These are phyloP conservation scores for Scolanthus callimorphus DNA, from an alignment of 92 coral and sea anemone genomes.

Conservation along the genomic window DNA sequence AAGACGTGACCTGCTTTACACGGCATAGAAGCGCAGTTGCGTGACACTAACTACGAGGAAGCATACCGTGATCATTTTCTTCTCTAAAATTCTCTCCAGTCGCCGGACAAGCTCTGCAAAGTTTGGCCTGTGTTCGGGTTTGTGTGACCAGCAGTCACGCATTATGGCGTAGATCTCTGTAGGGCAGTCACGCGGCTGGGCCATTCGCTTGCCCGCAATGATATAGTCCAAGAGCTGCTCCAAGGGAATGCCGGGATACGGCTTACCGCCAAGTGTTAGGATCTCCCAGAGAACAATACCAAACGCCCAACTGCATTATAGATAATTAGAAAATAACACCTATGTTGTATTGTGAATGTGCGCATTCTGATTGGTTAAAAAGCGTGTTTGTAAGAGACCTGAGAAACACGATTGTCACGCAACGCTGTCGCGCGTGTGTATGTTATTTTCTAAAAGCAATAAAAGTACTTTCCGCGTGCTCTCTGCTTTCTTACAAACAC, in stretches of 20 bases:
- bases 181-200: constrained; percentile 69
- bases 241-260: constrained; percentile 64
- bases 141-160: constrained; percentile 66
- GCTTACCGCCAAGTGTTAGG: constrained; percentile 72
- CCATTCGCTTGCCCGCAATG: constrained; percentile 65
- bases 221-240: constrained; percentile 66
- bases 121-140: constrained; percentile 51
- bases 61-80: constrained; percentile 46
- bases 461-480: too few species aligned
- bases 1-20: too few species aligned
- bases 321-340: too few species aligned
- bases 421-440: too few species aligned
- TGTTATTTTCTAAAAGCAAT: too few species aligned
- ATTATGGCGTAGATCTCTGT: constrained; percentile 54
- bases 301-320: constrained; percentile 71
- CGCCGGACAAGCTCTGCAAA: constrained; percentile 51
- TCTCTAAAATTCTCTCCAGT: constrained; percentile 48
- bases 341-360: too few species aligned
- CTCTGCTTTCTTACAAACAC: too few species aligned
- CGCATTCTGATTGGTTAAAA: too few species aligned
- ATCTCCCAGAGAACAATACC: constrained; percentile 75
- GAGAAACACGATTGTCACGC: too few species aligned
- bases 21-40: too few species aligned
- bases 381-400: too few species aligned
- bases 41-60: too few species aligned